Conservation (phyloP, 2,888 invertebrate species). For the Volucella bombylans region DNA sequence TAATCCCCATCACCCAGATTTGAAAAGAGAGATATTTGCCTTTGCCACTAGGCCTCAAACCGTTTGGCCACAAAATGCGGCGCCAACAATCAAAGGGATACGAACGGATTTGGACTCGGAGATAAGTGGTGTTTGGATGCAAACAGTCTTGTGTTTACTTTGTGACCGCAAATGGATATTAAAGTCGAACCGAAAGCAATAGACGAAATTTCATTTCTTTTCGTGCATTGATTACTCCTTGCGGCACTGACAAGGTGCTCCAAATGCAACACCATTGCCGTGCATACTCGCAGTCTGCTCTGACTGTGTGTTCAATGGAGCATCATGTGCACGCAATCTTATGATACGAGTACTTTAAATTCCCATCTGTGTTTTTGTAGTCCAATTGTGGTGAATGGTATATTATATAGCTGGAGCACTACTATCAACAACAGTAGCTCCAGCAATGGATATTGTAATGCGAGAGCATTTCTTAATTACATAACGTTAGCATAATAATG, state of each 20-base stretch:
- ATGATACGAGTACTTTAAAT: conserved; percentile 36
- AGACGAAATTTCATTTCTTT: conserved; percentile 40
- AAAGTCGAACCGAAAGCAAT: conserved; percentile 40
- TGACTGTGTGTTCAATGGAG: conserved; percentile 62
- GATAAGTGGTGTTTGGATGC: conserved; percentile 28
- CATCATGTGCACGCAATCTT: conserved; percentile 63
- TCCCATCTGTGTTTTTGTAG: conserved; percentile 48
- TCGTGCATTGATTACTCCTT: conserved; percentile 13
- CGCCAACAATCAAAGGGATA: conserved; percentile 59
- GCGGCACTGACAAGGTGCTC: not conserved
- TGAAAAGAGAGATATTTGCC: conserved; percentile 1
- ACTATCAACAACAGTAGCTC: conserved; percentile 19
- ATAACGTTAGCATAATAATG: conserved; percentile 59
- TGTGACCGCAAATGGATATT: conserved; percentile 57
- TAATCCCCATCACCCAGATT: conserved; percentile 63
- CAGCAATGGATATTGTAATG: conserved; percentile 17
- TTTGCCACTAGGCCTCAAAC: conserved; percentile 43
- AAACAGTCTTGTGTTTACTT: conserved; percentile 35
- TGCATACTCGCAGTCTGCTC: not conserved
- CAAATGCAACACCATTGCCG: conserved; percentile 19
- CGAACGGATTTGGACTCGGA: conserved; percentile 25
- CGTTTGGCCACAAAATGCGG: conserved; percentile 31
- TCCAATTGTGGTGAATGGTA: conserved; percentile 61
- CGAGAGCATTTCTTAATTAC: conserved; percentile 61
- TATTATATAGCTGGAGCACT: conserved; percentile 2